These are phyloP conservation scores for Acanthis flammea DNA, from an alignment of 2,797 vertebrate genomes.

Conservation along the genomic window DNA sequence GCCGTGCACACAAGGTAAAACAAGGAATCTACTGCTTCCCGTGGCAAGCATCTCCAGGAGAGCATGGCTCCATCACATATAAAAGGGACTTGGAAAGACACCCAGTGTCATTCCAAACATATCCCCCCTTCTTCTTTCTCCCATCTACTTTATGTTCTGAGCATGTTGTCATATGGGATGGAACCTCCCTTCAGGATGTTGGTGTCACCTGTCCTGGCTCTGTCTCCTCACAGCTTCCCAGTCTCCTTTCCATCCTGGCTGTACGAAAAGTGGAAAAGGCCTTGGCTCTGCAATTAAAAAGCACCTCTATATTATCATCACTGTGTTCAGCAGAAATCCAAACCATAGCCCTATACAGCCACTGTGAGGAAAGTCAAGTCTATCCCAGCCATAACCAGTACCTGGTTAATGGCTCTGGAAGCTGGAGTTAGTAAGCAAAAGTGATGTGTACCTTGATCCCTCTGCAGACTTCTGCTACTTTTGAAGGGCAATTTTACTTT, in stretches of 20 bases:
- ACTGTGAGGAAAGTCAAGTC: neutral
- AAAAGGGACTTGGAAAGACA: neutral
- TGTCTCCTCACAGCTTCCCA: neutral
- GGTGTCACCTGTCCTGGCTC: neutral
- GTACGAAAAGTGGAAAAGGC: rapidly evolving
- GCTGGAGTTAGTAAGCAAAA: neutral
- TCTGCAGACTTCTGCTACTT: neutral
- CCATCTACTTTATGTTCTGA: neutral
- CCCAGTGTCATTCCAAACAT: rapidly evolving
- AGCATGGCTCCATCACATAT: neutral
- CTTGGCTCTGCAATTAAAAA: neutral
- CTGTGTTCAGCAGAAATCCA: neutral
- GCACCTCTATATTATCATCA: neutral
- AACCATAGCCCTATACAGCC: neutral
- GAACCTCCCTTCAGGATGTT: neutral
- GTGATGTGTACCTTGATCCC: neutral
- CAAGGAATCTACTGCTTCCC: neutral
- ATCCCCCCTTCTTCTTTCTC: neutral
- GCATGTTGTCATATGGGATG: neutral
- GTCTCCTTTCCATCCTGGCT: rapidly evolving
- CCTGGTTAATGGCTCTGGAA: neutral
- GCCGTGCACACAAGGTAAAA: rapidly evolving
- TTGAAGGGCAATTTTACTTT: neutral
- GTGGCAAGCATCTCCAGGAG: neutral
- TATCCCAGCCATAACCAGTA: neutral